Evolutionary conservation across 1,140 invertebrate genomes (phyloP).

Genomic region (Aphaenogaster floridana): DNA sequence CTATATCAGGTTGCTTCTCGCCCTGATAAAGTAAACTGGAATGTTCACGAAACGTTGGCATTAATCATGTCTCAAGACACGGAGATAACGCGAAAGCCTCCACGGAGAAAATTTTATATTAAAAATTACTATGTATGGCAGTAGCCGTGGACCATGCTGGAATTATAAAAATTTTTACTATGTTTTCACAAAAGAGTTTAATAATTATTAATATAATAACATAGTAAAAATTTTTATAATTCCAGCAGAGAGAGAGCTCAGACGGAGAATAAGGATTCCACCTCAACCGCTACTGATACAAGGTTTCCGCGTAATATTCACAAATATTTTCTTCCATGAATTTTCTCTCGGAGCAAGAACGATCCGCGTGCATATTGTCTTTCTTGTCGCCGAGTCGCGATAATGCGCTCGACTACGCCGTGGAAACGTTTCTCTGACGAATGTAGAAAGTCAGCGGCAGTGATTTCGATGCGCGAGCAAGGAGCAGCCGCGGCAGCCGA

Average conservation of each 20-base stretch:
- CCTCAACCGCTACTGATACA: background rate
- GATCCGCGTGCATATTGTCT: constrained; percentile 3
- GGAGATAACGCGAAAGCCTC: too few relatives aligned
- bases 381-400: constrained; percentile 6
- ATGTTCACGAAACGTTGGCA: too few relatives aligned
- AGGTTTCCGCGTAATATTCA: constrained; percentile 7
- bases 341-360: constrained; percentile 21
- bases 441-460: constrained; percentile 41
- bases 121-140: too few relatives aligned
- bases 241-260: background rate
- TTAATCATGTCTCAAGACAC: too few relatives aligned
- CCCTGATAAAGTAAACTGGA: too few relatives aligned
- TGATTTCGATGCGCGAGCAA: constrained; percentile 51
- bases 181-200: too few relatives aligned
- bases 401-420: background rate
- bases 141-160: too few relatives aligned
- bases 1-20: too few relatives aligned
- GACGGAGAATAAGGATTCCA: background rate
- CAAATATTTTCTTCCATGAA: constrained; percentile 21
- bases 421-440: constrained; percentile 31
- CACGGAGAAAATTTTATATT: too few relatives aligned
- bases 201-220: too few relatives aligned
- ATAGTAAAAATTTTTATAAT: too few relatives aligned
- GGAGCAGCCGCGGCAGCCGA: constrained; percentile 2
- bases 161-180: too few relatives aligned